These are phyloP conservation scores for Tachycineta bicolor DNA, from an alignment of 2,113 vertebrate genomes.

Conservation along the genomic window DNA sequence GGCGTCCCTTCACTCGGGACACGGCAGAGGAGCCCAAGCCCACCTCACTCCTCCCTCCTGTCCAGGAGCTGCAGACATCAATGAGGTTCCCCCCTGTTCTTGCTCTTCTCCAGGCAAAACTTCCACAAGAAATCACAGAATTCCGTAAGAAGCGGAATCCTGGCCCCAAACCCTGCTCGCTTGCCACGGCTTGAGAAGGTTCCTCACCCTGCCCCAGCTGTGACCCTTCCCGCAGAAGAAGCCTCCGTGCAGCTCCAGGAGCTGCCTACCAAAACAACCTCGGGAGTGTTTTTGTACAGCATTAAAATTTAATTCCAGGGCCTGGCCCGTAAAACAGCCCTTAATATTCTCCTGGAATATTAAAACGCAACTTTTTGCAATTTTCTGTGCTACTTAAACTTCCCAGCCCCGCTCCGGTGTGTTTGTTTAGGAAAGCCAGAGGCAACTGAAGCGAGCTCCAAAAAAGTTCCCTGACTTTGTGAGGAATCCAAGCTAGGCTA, in stretches of 20 bases:
- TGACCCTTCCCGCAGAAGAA: neutral
- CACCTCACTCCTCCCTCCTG: neutral
- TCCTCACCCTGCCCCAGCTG: neutral
- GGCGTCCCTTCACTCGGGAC: neutral
- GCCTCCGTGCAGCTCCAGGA: neutral
- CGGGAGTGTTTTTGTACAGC: neutral
- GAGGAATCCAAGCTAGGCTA: neutral
- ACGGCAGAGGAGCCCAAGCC: neutral
- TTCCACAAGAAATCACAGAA: neutral
- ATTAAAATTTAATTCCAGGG: neutral
- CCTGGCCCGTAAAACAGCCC: neutral
- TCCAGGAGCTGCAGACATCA: neutral
- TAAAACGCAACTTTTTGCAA: neutral
- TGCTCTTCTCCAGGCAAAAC: neutral
- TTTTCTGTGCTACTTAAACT: conserved; percentile 1
- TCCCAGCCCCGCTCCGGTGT: neutral
- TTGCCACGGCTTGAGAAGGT: fast-evolving
- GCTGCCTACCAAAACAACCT: neutral
- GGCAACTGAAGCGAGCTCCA: neutral
- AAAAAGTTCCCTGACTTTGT: neutral
- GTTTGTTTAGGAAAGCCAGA: conserved; percentile 26
- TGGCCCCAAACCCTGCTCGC: neutral
- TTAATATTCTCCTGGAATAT: neutral
- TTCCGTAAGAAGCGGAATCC: neutral
- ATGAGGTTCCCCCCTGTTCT: fast-evolving